Evolutionary conservation across 2,888 invertebrate species (phyloP).

Genomic region (Clunio marinus): DNA sequence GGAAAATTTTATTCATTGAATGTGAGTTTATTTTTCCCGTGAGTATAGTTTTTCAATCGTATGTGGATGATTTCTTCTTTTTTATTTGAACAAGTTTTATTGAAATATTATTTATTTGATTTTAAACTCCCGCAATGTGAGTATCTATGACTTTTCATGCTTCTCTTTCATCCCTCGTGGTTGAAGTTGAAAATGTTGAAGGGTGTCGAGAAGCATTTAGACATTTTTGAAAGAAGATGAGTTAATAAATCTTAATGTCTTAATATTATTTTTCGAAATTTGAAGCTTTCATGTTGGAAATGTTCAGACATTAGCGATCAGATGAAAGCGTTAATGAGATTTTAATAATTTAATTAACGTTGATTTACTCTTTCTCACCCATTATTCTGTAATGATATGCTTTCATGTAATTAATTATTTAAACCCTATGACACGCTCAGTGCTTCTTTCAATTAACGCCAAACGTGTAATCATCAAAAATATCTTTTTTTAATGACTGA

Average conservation of each 20-base stretch:
- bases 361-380: constrained; percentile 1
- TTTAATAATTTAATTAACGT: constrained; percentile 38
- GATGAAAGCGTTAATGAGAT: constrained; percentile 28
- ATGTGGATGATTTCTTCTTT: not conserved
- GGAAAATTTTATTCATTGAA: constrained; percentile 9
- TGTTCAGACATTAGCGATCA: too few species aligned
- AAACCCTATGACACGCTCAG: constrained; percentile 30
- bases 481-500: not conserved
- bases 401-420: constrained; percentile 35
- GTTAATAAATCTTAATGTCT: too few species aligned
- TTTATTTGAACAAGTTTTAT: constrained; percentile 5
- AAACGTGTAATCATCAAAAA: constrained; percentile 24
- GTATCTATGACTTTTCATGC: too few species aligned
- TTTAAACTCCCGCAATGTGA: constrained; percentile 1
- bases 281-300: too few species aligned
- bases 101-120: constrained; percentile 22
- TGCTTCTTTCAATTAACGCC: constrained; percentile 29
- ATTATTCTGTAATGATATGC: constrained; percentile 14
- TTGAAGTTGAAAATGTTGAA: too few species aligned
- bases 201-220: too few species aligned
- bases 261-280: too few species aligned
- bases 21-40: constrained; percentile 11
- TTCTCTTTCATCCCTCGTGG: too few species aligned
- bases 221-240: too few species aligned
- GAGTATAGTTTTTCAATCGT: constrained; percentile 25